Evolutionary conservation across 1,140 invertebrate species (phyloP).

Genomic region (Pantala flavescens): DNA sequence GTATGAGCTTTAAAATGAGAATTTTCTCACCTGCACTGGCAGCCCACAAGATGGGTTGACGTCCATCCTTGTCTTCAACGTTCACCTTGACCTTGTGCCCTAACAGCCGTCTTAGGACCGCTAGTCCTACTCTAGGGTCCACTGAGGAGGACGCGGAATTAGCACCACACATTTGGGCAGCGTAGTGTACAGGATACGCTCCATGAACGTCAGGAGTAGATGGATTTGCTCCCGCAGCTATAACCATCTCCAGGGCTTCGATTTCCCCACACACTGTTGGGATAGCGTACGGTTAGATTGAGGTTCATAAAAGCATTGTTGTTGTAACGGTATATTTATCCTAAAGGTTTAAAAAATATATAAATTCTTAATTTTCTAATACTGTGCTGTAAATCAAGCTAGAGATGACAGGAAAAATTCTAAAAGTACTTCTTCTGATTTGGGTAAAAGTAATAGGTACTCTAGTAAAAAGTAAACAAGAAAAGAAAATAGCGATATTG

Average conservation of each 20-base stretch:
- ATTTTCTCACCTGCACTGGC: constrained; percentile 69
- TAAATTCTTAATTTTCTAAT: no score
- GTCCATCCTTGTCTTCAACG: constrained; percentile 77
- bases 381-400: no score
- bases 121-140: constrained; percentile 50
- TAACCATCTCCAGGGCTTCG: constrained; percentile 71
- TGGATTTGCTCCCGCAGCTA: constrained; percentile 71
- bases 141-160: constrained; percentile 50
- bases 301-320: no score
- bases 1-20: no score
- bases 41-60: constrained; percentile 92
- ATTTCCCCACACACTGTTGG: constrained; percentile 77
- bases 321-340: no score
- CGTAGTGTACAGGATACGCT: constrained; percentile 92
- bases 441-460: no score
- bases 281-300: neutral
- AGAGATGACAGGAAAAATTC: no score
- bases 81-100: constrained; percentile 69
- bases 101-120: constrained; percentile 74
- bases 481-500: no score
- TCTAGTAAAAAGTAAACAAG: no score
- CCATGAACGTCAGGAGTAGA: constrained; percentile 84
- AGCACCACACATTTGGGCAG: constrained; percentile 87
- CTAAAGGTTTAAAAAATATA: no score
- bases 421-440: no score